Evolutionary conservation across 2,797 vertebrate species (phyloP), one percentile per base, ranked within the genome.

Genomic region (Typhlichthys eigenmanni): DNA sequence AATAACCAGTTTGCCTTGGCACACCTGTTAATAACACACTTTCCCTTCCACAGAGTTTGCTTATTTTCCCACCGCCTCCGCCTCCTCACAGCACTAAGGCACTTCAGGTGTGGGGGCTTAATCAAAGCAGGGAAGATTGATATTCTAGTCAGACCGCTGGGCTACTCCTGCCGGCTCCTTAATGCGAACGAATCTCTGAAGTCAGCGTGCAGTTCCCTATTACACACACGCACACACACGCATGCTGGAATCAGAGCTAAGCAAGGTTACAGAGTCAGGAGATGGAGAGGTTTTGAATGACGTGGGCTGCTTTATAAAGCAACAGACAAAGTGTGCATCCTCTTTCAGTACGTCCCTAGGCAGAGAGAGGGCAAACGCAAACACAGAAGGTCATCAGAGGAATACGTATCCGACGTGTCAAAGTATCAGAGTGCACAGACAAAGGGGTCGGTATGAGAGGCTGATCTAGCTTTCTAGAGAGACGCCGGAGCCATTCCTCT

Each of bases 121-220:
- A 81, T 90, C 78, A 87, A 82, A 88, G 63, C 76, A 61, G n/a
- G 60, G 66, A 69, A 54, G 75, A 89, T 89, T 92, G 87, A 90
- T 88, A 92, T 91, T 92, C 89, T 54, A 76, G 77, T 86, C 86
- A 89, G 78, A 77, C 74, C 64, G 60, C 53, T 24, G 71, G 75
- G 70, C 64, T 76, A 71, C 61, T 80, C 85, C 87, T 78, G 34
- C 6, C 34, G 34, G 34, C 34, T 38, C 34, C 34, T 38, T 80
- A 74, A 88, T 74, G 72, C 66, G 77, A 79, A 81, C 52, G 24
- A 60, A 56, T 57, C 62, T 72, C 58, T 68, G 76, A 82, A 83
- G 74, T 66, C 66, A 43, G 53, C 59, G 47, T 66, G 71, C 75
- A 69, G 63, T 68, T 75, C 61, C 66, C 67, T 57, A 69, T 76